Conservation (phyloP, 2,113 vertebrate genomes). For the Nicator chloris region DNA sequence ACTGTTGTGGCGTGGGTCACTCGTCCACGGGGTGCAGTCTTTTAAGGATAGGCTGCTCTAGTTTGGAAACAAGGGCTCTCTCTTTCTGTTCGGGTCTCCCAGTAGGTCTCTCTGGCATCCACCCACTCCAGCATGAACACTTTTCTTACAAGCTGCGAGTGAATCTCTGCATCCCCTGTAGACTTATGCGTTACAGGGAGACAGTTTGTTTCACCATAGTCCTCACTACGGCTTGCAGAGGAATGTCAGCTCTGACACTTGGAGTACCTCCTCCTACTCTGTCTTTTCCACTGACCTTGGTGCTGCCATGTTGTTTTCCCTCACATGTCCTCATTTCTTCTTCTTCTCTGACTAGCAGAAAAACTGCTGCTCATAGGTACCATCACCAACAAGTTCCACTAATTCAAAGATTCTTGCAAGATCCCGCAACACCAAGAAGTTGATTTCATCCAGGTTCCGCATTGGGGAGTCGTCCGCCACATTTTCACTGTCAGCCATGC, state of each 20-base stretch:
- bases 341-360: neutral
- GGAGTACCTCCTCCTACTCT: neutral
- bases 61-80: neutral
- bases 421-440: neutral
- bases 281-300: neutral
- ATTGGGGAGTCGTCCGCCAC: neutral
- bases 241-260: neutral
- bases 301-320: neutral
- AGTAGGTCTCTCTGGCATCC: neutral
- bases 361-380: neutral
- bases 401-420: neutral
- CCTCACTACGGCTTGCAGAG: neutral
- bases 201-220: neutral
- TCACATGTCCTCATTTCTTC: neutral
- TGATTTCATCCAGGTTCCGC: neutral
- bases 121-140: neutral
- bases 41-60: neutral
- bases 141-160: neutral
- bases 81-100: neutral
- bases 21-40: neutral
- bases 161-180: neutral
- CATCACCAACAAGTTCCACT: neutral
- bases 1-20: neutral
- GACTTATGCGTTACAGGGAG: neutral
- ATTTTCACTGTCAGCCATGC: neutral